A percentile compares a stretch with the other conserved stretches of the same genome.
Conservation (phyloP, 2,113 vertebrate genomes). For the Pleuronectes platessa region DNA sequence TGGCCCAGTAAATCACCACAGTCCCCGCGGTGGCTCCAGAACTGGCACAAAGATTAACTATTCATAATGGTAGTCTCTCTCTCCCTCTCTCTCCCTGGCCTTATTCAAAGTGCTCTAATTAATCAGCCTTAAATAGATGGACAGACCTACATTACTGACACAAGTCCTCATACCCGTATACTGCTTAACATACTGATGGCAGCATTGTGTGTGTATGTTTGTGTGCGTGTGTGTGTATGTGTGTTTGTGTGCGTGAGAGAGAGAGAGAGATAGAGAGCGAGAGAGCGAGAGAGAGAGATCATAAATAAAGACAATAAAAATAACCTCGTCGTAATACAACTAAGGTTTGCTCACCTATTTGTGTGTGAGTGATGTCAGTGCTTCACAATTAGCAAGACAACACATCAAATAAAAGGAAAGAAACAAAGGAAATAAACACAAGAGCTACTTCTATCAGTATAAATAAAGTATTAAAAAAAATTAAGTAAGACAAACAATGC, state of each 20-base stretch:
- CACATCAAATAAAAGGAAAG: no score
- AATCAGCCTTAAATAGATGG: slow-evolving; percentile 82
- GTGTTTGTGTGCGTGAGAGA: no score
- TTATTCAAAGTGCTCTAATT: slow-evolving; percentile 83
- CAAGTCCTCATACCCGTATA: slow-evolving; percentile 45
- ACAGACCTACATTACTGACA: slow-evolving; percentile 78
- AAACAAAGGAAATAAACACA: no score
- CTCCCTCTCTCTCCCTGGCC: slow-evolving; percentile 62
- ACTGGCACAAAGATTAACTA: slow-evolving; percentile 74
- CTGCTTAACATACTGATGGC: slow-evolving; percentile 64
- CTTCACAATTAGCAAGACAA: neutral
- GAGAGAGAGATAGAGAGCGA: no score
- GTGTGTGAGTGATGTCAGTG: neutral
- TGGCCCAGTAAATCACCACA: slow-evolving; percentile 57
- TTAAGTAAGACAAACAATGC: no score
- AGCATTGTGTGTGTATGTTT: no score
- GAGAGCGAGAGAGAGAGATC: neutral
- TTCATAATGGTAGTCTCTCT: slow-evolving; percentile 57
- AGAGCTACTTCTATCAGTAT: no score
- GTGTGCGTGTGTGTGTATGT: no score
- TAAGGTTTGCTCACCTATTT: neutral
- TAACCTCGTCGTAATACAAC: neutral
- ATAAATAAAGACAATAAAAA: slow-evolving; percentile 3
- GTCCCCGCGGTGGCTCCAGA: slow-evolving; percentile 61
- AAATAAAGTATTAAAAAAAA: no score